A percentile compares a stretch with the other conserved stretches of the same genome.
phyloP scores from a whole-genome alignment of 37 sponge, comb jelly and placozoan species.

The Aplysina aerophoba region DNA sequence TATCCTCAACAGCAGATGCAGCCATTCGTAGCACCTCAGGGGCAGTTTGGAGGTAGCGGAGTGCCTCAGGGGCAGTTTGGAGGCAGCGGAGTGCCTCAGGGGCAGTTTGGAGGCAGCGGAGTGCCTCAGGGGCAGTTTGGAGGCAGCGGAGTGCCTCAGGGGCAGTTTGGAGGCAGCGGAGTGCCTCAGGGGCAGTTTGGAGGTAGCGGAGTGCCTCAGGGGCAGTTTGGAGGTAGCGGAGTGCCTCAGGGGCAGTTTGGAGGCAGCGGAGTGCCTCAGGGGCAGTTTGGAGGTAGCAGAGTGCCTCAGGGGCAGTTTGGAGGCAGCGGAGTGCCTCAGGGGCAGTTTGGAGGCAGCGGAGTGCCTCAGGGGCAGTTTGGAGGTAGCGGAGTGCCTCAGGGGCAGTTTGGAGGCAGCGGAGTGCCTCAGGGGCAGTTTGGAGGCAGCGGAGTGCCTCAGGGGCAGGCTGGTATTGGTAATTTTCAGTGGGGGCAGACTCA shows the following conservation, averaged over 20 bases:
- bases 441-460: not conserved
- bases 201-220: not conserved
- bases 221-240: not conserved
- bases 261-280: not conserved
- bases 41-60: not conserved
- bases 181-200: not conserved
- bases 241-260: slow-evolving; percentile 2
- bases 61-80: slow-evolving; percentile 10
- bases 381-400: not conserved
- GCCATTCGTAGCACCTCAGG: slow-evolving; percentile 5
- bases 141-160: not conserved
- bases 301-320: slow-evolving; percentile 1
- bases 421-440: not conserved
- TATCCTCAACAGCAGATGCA: no score
- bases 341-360: not conserved
- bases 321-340: not conserved
- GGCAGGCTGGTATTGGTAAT: not conserved
- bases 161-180: not conserved
- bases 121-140: slow-evolving; percentile 10
- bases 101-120: not conserved
- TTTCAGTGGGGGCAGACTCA: not conserved
- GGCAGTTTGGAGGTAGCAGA: not conserved
- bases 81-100: not conserved
- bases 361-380: not conserved
- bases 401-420: not conserved